phyloP scores from a whole-genome alignment of 2,113 vertebrate species.

The Hipposideros armiger region DNA sequence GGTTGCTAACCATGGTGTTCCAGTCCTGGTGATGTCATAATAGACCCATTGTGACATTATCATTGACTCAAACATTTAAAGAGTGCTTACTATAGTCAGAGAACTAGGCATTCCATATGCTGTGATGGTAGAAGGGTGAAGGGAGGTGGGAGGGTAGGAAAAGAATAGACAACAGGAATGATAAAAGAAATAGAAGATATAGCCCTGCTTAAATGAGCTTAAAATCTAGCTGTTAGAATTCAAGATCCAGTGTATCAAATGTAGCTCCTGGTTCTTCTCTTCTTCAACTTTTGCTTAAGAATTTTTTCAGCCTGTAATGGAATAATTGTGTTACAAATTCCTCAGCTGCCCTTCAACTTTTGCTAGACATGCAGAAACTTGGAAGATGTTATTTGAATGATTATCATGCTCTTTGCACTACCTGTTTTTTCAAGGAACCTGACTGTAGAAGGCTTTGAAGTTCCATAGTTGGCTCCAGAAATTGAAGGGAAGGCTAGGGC shows the following conservation, averaged over 20 bases:
- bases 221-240: conserved; percentile 56
- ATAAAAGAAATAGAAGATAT: conserved; percentile 63
- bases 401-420: conserved; percentile 34
- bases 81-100: conserved; percentile 24
- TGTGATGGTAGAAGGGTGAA: conserved; percentile 50
- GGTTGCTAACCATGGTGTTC: conserved; percentile 24
- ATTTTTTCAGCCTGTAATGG: conserved; percentile 56
- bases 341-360: conserved; percentile 45
- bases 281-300: conserved; percentile 61
- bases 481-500: background rate
- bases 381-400: conserved; percentile 48
- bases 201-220: conserved; percentile 36
- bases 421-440: conserved; percentile 42
- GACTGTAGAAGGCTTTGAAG: conserved; percentile 49
- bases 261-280: conserved; percentile 54
- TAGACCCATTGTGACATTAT: conserved; percentile 47
- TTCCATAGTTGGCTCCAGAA: conserved; percentile 30
- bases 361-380: conserved; percentile 45
- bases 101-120: conserved; percentile 61
- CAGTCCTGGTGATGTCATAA: conserved; percentile 66
- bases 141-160: conserved; percentile 19
- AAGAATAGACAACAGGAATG: conserved; percentile 29
- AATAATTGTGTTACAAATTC: conserved; percentile 21
- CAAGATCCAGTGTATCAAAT: conserved; percentile 34
- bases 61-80: conserved; percentile 28